Percentiles rank a stretch among this genome's conserved stretches.
Evolutionary conservation across 1,140 invertebrate species (phyloP).

Genomic region (Antheraea pernyi): DNA sequence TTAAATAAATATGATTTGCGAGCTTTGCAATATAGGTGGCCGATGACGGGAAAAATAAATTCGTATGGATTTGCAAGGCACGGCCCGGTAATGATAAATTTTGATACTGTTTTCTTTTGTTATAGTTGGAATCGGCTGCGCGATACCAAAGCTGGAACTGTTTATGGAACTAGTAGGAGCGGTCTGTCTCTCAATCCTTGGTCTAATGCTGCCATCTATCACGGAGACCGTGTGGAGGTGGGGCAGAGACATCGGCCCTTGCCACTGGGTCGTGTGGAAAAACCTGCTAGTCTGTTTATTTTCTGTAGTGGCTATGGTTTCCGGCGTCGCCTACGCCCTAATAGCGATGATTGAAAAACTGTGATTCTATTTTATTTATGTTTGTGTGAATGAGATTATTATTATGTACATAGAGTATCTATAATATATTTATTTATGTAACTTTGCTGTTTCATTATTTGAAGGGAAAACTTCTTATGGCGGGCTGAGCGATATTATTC

Average conservation of each 20-base stretch:
- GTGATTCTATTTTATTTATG: constrained; percentile 39
- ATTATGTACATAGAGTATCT: constrained; percentile 15
- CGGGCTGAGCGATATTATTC: too few relatives aligned
- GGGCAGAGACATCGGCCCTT: constrained; percentile 80
- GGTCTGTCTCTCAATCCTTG: constrained; percentile 90
- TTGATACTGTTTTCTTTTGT: constrained; percentile 30
- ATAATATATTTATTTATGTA: constrained; percentile 12
- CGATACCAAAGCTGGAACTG: constrained; percentile 89
- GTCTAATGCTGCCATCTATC: constrained; percentile 89
- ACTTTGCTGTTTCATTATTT: too few relatives aligned
- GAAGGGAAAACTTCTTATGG: too few relatives aligned
- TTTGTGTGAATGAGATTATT: constrained; percentile 11
- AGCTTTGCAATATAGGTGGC: too few relatives aligned
- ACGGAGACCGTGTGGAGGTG: constrained; percentile 87
- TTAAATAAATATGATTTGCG: too few relatives aligned
- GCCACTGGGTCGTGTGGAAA: constrained; percentile 84
- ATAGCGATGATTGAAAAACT: constrained; percentile 49
- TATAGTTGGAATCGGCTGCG: constrained; percentile 86
- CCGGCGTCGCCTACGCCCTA: constrained; percentile 83
- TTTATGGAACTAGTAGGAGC: constrained; percentile 95
- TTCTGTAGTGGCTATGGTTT: constrained; percentile 83
- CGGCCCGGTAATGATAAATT: too few relatives aligned
- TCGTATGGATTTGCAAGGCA: too few relatives aligned
- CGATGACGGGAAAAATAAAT: too few relatives aligned
- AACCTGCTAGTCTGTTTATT: constrained; percentile 82